Percentiles rank a stretch among this genome's conserved stretches.
phyloP scores from a whole-genome alignment of 2,113 vertebrate species.

The Arvicanthis niloticus region DNA sequence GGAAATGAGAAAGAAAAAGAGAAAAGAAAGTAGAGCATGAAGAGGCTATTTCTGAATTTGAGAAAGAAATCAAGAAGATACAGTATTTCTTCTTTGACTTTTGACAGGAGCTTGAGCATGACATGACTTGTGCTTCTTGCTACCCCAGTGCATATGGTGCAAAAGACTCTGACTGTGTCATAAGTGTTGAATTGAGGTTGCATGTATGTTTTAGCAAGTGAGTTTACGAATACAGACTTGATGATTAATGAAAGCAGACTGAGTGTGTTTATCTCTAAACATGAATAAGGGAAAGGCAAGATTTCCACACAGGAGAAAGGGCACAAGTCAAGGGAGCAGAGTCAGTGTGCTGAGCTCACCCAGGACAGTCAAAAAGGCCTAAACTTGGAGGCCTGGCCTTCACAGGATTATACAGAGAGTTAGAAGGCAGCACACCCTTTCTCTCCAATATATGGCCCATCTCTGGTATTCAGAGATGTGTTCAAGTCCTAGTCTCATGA shows the following conservation, averaged over 20 bases:
- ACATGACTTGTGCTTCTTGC: not conserved
- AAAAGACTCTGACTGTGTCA: not conserved
- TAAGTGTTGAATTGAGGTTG: not conserved
- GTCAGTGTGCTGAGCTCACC: not conserved
- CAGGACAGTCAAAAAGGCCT: not conserved
- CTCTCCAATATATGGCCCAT: too few species aligned
- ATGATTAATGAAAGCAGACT: not conserved
- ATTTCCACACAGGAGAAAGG: not conserved
- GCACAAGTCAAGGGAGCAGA: not conserved
- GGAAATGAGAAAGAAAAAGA: too few species aligned
- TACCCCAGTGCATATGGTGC: not conserved
- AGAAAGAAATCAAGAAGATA: not conserved
- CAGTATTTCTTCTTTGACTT: not conserved
- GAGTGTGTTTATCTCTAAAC: not conserved
- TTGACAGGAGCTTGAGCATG: rapidly evolving
- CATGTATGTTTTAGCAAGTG: not conserved
- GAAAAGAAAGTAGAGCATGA: rapidly evolving
- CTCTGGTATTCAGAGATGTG: too few species aligned
- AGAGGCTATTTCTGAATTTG: not conserved
- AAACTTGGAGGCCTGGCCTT: not conserved
- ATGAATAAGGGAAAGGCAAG: not conserved
- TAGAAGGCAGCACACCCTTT: rapidly evolving
- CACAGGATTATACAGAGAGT: too few species aligned
- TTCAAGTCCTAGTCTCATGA: not conserved
- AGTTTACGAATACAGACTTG: not conserved